Percentiles rank a stretch among this genome's conserved stretches.
phyloP scores from a whole-genome alignment of 2,113 vertebrate genomes.

The Euleptes europaea region DNA sequence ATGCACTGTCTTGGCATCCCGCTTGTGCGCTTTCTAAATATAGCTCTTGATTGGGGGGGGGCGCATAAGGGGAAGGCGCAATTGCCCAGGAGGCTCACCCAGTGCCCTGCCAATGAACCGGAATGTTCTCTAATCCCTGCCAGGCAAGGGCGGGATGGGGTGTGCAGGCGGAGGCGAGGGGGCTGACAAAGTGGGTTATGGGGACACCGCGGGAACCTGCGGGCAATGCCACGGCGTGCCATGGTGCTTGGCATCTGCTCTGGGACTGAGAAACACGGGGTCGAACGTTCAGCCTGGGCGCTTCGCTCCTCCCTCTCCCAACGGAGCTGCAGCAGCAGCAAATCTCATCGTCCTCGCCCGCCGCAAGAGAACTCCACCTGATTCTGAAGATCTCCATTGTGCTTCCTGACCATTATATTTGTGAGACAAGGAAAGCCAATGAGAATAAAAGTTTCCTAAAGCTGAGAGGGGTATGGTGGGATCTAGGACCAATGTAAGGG shows the following conservation, averaged over 20 bases:
- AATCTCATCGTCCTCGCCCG: rapidly evolving
- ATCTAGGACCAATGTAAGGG: no score
- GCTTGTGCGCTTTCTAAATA: background rate
- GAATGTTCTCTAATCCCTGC: slow-evolving; percentile 22
- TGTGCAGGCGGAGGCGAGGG: background rate
- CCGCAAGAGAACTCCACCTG: rapidly evolving
- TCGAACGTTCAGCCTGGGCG: slow-evolving; percentile 44
- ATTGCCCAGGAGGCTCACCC: background rate
- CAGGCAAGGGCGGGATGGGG: background rate
- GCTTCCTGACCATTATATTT: background rate
- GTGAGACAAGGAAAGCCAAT: background rate
- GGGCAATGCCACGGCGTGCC: background rate
- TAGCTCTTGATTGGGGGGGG: background rate
- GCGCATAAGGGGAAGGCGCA: background rate
- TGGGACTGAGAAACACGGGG: background rate
- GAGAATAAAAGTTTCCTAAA: background rate
- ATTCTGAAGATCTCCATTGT: background rate
- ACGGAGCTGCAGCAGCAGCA: rapidly evolving
- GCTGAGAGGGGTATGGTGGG: no score
- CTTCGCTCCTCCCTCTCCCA: background rate
- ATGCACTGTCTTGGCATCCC: background rate
- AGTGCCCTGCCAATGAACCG: slow-evolving; percentile 57
- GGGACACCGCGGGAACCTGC: background rate
- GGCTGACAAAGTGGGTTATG: background rate
- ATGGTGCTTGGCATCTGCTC: background rate